Percentiles rank a stretch among this genome's conserved stretches.
Conservation (phyloP, 2,888 invertebrate species). For the Drosophila longiperda region DNA sequence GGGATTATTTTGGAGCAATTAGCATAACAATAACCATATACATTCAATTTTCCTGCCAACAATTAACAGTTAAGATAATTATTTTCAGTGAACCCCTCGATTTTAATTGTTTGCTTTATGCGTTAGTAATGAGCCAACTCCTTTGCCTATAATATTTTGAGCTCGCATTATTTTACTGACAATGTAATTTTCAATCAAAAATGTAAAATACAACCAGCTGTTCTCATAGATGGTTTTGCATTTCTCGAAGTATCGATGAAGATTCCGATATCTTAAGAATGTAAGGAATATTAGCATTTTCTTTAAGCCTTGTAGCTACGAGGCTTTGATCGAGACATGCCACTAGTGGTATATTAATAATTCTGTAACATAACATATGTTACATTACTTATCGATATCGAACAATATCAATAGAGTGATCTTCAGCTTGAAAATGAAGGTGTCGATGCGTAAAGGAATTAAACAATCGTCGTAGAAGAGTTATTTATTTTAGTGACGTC, state of each 20-base stretch:
- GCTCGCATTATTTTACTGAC: neutral
- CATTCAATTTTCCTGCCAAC: neutral
- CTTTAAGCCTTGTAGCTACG: neutral
- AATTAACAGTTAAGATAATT: neutral
- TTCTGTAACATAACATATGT: neutral
- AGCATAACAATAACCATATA: neutral
- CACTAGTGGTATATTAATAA: neutral
- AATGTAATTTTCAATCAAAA: too few relatives aligned
- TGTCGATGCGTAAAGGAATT: neutral
- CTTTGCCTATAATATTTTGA: neutral
- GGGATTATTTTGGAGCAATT: neutral
- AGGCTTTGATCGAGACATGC: neutral
- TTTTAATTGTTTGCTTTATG: neutral
- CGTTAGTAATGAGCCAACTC: neutral
- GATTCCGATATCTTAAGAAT: neutral
- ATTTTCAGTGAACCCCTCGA: neutral
- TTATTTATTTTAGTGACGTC: neutral
- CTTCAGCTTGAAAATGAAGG: neutral
- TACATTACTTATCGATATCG: neutral
- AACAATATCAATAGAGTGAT: neutral
- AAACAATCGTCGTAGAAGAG: neutral
- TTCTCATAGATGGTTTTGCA: neutral
- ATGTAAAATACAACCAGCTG: neutral
- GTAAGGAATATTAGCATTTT: neutral
- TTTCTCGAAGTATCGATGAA: neutral